Percentiles rank a stretch among this genome's conserved stretches.
These are phyloP conservation scores for Hoplodrina ambigua DNA, from an alignment of 2,888 invertebrate species.

Conservation along the genomic window DNA sequence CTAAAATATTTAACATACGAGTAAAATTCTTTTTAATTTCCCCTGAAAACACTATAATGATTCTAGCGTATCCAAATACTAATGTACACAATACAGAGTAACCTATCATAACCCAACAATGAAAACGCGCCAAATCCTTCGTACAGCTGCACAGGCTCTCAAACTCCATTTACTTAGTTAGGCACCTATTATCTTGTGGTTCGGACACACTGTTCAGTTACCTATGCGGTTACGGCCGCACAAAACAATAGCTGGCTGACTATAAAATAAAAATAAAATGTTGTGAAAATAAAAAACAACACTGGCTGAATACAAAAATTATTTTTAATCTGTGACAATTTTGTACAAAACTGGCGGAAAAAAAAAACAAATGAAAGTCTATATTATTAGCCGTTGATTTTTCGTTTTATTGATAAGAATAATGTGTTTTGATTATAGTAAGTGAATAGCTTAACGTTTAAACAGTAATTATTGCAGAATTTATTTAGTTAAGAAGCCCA, in stretches of 20 bases:
- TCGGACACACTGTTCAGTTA: conserved; percentile 65
- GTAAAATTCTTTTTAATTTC: too few species aligned
- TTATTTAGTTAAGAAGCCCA: background rate
- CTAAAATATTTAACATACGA: too few species aligned
- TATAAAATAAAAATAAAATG: conserved; percentile 4
- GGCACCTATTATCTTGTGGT: conserved; percentile 74
- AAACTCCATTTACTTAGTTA: conserved; percentile 72
- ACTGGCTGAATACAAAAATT: conserved; percentile 15
- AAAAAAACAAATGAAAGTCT: background rate
- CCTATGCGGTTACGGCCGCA: conserved; percentile 16
- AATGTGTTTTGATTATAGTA: background rate
- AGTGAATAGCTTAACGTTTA: background rate
- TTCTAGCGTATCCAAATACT: background rate
- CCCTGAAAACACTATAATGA: background rate
- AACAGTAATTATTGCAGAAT: background rate
- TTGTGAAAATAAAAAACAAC: background rate
- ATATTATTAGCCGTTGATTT: background rate
- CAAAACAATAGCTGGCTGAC: conserved; percentile 19
- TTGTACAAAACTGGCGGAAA: conserved; percentile 21
- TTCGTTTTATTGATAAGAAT: background rate
- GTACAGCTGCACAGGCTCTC: conserved; percentile 54
- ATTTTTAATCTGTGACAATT: conserved; percentile 17
- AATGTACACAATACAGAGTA: background rate
- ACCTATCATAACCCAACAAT: conserved; percentile 49
- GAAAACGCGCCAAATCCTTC: conserved; percentile 68